Evolutionary conservation across 2,888 invertebrate genomes (phyloP).

Genomic region (Apeira syringaria): DNA sequence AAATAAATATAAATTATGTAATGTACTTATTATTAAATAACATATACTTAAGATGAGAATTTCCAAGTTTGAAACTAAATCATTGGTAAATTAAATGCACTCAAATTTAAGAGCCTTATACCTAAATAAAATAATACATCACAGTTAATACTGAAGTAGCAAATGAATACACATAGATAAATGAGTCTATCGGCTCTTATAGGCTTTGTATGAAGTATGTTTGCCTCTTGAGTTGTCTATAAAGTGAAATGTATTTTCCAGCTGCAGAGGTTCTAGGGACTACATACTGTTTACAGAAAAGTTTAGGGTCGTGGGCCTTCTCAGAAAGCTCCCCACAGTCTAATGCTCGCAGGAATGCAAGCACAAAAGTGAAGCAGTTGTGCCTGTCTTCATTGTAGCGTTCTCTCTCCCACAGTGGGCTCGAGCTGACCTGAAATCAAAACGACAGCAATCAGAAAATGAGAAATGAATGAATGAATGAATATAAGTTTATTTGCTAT

Average conservation of each 20-base stretch:
- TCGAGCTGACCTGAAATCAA: constrained; percentile 78
- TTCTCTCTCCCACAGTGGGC: constrained; percentile 86
- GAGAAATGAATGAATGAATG: too few species aligned
- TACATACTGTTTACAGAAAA: constrained; percentile 92
- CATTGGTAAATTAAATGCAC: constrained; percentile 79
- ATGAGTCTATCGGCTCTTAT: constrained; percentile 54
- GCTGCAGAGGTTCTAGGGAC: constrained; percentile 92
- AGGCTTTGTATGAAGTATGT: constrained; percentile 75
- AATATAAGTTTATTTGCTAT: too few species aligned
- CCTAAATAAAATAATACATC: constrained; percentile 74
- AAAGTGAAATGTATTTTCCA: constrained; percentile 92
- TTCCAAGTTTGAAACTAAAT: constrained; percentile 47
- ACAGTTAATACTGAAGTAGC: constrained; percentile 78
- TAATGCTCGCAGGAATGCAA: constrained; percentile 89
- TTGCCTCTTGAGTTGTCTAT: constrained; percentile 86
- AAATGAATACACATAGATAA: constrained; percentile 57
- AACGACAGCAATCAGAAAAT: too few species aligned
- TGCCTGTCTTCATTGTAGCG: constrained; percentile 90
- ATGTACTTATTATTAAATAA: constrained; percentile 21
- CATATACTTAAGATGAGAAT: constrained; percentile 26
- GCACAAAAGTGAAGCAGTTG: constrained; percentile 94
- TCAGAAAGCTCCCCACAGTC: constrained; percentile 88
- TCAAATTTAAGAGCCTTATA: constrained; percentile 62
- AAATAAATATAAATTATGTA: constrained; percentile 14
- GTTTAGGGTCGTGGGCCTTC: constrained; percentile 86